Conservation (phyloP, 2,113 vertebrate species). For the Aegypius monachus region DNA sequence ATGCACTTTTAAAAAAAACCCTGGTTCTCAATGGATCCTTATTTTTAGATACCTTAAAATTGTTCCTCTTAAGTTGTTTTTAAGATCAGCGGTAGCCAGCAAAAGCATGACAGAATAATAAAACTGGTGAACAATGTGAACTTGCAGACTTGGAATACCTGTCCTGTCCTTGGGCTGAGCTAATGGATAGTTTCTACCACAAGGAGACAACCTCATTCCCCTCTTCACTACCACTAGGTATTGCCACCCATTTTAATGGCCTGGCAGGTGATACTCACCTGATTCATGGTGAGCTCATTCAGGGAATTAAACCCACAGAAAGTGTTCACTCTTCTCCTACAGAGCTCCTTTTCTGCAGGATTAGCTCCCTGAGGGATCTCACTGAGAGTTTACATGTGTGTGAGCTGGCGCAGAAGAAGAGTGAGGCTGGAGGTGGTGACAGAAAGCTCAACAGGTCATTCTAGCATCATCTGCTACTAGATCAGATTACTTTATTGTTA, state of each 20-base stretch:
- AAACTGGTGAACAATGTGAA: not conserved
- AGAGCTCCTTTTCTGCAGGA: not conserved
- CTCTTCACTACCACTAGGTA: not conserved
- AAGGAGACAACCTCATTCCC: not conserved
- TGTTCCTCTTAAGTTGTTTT: not conserved
- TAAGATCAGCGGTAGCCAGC: not conserved
- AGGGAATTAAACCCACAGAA: not conserved
- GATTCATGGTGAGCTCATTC: not conserved
- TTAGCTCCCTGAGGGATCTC: not conserved
- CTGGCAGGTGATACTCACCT: not conserved
- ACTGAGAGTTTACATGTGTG: fast-evolving
- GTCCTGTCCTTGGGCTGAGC: not conserved
- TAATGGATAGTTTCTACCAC: not conserved
- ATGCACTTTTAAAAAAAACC: not conserved
- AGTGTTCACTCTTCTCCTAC: not conserved
- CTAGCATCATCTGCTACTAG: not conserved
- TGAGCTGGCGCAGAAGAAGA: fast-evolving
- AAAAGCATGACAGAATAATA: not conserved
- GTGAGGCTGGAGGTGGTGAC: not conserved
- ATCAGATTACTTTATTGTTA: not conserved
- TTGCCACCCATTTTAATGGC: not conserved
- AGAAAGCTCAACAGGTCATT: not conserved
- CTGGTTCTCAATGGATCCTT: not conserved
- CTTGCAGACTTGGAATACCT: not conserved
- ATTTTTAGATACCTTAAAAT: not conserved